Evolutionary conservation across 2,797 vertebrate genomes (phyloP), one percentile per base, ranked within the genome.

Genomic region (Echiichthys vipera): DNA sequence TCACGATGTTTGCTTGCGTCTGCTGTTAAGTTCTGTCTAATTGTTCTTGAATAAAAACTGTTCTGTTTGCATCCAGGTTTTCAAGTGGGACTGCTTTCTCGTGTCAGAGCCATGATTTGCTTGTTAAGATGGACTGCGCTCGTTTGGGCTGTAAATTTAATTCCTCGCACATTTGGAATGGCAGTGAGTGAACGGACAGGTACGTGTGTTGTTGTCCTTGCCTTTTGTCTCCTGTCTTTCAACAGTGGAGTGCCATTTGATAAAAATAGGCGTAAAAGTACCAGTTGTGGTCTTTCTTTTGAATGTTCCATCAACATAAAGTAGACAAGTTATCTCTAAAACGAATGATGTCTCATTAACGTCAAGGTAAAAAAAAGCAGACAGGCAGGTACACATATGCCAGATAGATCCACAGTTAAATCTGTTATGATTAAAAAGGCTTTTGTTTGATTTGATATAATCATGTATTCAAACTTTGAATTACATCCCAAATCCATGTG

Each of bases 131-230:
- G 94, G 95, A 90, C 89, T 77, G 67, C 94, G 92, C 94, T 96
- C 85, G 86, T 97, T 86, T 96, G 95, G 94, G 89, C 92, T 81
- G 80, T 94, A 84, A 71, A 92, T 80, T 87, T 92, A 80, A 81
- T 96, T 89, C 94, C 92, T 81, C 80, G 89, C 84, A 90, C 92
- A 65, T 75, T 86, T 86, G 95, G 95, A 49, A 95, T 95, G 95
- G 92, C 92, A 30, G 90, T 96, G 83, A 95, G 88, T 74, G 96
- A 97, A 77, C 95, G 86, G 81, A 88, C 94, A 95, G 97, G 98
- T 99, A 96, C 72, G 89, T 87, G 63, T 55, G 72, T 82, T 74
- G 55, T 65, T 74, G 50, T 57, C 4, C 27, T 64, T 24, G 29
- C 20, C 10, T 53, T 53, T 62, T 27, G 15, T 32, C 49, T 14